Conservation (phyloP, 1,140 invertebrate genomes). For the Achroia grisella region DNA sequence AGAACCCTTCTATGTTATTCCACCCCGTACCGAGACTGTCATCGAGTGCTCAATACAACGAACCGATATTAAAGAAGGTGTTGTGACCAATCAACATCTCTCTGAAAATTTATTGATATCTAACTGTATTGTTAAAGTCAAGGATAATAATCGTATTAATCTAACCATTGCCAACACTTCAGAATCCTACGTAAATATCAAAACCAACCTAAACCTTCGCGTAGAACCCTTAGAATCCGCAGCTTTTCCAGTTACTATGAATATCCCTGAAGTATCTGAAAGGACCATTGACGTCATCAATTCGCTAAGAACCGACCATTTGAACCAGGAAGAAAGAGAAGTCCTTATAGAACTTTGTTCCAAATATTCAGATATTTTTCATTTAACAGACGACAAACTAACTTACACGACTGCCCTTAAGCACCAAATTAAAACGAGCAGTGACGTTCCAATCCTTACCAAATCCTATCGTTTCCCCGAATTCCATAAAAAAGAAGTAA, state of each 20-base stretch:
- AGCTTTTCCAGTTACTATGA: background rate
- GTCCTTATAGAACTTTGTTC: constrained; percentile 16
- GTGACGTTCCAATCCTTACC: constrained; percentile 8
- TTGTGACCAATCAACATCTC: constrained; percentile 4
- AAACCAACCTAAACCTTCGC: background rate
- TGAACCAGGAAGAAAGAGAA: constrained; percentile 21
- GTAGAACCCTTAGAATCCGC: background rate
- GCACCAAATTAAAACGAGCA: constrained; percentile 4
- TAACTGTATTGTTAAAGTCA: constrained; percentile 8
- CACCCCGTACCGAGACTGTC: background rate
- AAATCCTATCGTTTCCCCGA: constrained; percentile 41
- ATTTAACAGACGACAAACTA: background rate
- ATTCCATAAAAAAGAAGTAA: constrained; percentile 35
- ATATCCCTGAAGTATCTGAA: background rate
- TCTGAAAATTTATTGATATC: constrained; percentile 2
- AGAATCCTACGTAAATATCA: background rate
- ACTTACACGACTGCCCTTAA: constrained; percentile 1
- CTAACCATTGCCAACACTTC: background rate
- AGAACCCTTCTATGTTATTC: constrained; percentile 1
- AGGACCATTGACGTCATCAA: background rate
- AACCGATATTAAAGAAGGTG: constrained; percentile 2
- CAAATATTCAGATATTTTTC: constrained; percentile 11
- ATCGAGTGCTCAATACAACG: constrained; percentile 1
- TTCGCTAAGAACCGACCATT: constrained; percentile 11
- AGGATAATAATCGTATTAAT: constrained; percentile 5